phyloP scores from a whole-genome alignment of 2,797 vertebrate genomes.

The Pampus argenteus region DNA sequence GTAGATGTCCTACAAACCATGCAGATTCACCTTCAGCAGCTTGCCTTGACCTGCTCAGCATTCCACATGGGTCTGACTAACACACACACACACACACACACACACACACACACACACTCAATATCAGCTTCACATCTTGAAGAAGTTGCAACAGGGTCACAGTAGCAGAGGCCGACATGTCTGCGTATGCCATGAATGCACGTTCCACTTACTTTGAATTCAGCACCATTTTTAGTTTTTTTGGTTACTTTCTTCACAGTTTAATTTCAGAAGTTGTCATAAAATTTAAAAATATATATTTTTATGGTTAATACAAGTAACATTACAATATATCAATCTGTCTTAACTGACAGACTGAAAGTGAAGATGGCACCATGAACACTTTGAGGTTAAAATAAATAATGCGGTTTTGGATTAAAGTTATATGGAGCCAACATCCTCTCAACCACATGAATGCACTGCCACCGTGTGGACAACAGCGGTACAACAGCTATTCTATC shows the following conservation, averaged over 20 bases:
- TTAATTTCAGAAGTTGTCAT: not conserved
- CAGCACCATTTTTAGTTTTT: no score
- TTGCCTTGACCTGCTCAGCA: constrained; percentile 74
- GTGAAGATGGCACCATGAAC: not conserved
- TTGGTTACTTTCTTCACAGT: not conserved
- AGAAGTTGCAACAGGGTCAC: constrained; percentile 5
- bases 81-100: constrained; percentile 6
- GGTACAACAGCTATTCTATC: constrained; percentile 31
- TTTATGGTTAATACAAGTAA: not conserved
- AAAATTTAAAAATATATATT: not conserved
- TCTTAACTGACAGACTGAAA: not conserved
- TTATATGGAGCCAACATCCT: not conserved
- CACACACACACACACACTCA: constrained; percentile 23
- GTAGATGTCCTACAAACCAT: not conserved
- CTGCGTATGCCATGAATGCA: constrained; percentile 16
- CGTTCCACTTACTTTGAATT: not conserved
- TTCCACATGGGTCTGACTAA: constrained; percentile 55
- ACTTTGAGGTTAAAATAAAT: not conserved
- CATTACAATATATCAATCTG: not conserved
- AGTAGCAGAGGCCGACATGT: constrained; percentile 22
- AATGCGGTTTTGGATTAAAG: not conserved
- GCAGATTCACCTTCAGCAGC: constrained; percentile 36
- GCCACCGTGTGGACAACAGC: constrained; percentile 53
- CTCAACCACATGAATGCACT: constrained; percentile 11
- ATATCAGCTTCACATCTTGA: constrained; percentile 6